Base-by-base conservation (phyloP, 1,140 invertebrate species). In the Drosophila busckii region DNA sequence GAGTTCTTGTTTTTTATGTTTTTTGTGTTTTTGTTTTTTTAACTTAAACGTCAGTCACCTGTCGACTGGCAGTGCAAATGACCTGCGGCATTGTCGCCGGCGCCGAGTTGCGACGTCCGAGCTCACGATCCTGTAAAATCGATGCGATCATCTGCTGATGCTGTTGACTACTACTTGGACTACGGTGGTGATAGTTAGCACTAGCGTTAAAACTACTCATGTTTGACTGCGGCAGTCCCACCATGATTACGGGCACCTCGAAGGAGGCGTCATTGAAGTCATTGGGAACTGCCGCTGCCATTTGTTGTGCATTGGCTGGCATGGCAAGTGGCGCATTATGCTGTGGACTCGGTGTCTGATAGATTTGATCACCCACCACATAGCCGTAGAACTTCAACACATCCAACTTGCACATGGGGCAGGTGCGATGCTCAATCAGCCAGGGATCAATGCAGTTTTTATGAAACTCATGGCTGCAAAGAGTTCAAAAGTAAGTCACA, bases 331-430 rank as follows among this genome's bases (percentile, higher is more conserved):
- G 58, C 8, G 68, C 64, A 16, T 58, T 61, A 22, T 84, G 75
- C 50, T 85, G 75, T 19, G 76, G 75, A 41, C 62, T 84, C 37
- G 84, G 84, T 6, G 80, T 83, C 40, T 82, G 61, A 45, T 80
- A 76, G 35, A 86, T 86, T 76, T 87, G 84, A 56, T 84, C 83
- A 90, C 92, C 92, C 86, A 93, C 93, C 89, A 93, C 91, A 88
- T 95, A 94, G 31, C 96, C 96, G 88, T 96, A 97, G 71, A 95
- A 94, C 86, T 96, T 94, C 8, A 98, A 90, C 78, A 98, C 97
- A 87, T 98, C 95, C 91, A 96, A 93, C 88, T 98, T 97, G 88
- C 96, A 98, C 95, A 98, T 97, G 8, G 96, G 96, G 89, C 96
- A 97, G 12, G 95, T 97, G 54, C 96, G 89, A 86, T 97, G 95